Percentiles rank a stretch among this genome's conserved stretches.
phyloP scores from a whole-genome alignment of 2,113 vertebrate genomes.

The Microcebus murinus region DNA sequence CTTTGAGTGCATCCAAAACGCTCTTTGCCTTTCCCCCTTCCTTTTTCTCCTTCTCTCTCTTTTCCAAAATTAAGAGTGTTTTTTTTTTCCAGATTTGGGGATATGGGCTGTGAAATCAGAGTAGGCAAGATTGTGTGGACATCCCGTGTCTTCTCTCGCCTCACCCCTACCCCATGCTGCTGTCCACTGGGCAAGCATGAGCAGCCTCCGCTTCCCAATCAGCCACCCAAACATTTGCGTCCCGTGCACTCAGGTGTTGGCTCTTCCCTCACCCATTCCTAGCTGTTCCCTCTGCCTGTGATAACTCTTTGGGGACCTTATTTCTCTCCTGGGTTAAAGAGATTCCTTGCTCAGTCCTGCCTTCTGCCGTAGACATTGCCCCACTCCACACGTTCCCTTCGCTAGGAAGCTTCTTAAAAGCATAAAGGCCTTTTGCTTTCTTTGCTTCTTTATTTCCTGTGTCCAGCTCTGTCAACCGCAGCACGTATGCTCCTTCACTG shows the following conservation, averaged over 20 bases:
- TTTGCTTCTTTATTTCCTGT: neutral
- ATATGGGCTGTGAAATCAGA: neutral
- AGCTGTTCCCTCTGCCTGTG: neutral
- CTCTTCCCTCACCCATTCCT: neutral
- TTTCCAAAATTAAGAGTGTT: neutral
- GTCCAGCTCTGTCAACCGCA: neutral
- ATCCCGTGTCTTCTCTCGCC: fast-evolving
- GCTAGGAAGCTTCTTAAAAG: neutral
- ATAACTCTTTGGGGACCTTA: neutral
- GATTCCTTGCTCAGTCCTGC: too few species aligned
- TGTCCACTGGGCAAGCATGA: neutral
- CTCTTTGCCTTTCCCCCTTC: neutral
- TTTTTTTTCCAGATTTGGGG: neutral
- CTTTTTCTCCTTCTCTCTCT: neutral
- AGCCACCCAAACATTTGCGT: neutral
- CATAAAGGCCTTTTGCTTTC: neutral
- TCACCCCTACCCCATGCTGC: neutral
- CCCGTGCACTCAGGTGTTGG: fast-evolving
- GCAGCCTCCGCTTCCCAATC: fast-evolving
- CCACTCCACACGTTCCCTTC: fast-evolving
- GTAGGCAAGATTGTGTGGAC: neutral
- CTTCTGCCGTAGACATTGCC: fast-evolving
- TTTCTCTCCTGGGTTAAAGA: neutral
- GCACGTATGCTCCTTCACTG: neutral
- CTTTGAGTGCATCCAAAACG: neutral